Conservation (phyloP, 2,888 invertebrate species). For the Hipparchia semele region DNA sequence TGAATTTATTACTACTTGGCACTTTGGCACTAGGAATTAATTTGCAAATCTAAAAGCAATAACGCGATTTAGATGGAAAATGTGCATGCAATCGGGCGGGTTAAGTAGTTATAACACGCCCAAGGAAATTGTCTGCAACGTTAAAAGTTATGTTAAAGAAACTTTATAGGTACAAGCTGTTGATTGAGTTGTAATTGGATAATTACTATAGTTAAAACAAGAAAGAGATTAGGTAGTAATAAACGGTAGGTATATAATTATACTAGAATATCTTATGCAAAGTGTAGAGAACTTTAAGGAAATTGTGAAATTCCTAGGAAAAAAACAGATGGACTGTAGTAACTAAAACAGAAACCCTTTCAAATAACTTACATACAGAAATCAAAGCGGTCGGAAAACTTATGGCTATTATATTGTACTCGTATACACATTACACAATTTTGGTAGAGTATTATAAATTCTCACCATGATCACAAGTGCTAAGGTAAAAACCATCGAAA, state of each 20-base stretch:
- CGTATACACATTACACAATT: too few relatives aligned
- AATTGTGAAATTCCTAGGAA: too few relatives aligned
- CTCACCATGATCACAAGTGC: too few relatives aligned
- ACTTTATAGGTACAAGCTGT: constrained; percentile 8
- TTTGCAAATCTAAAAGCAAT: constrained; percentile 66
- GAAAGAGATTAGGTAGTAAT: background rate
- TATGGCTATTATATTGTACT: too few relatives aligned
- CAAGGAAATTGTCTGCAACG: constrained; percentile 25
- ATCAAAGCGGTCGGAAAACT: too few relatives aligned
- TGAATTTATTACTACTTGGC: constrained; percentile 30
- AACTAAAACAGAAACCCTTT: too few relatives aligned
- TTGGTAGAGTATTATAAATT: too few relatives aligned
- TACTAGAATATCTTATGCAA: background rate
- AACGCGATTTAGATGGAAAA: constrained; percentile 46
- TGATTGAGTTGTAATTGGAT: constrained; percentile 20
- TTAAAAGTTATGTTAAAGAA: constrained; percentile 18
- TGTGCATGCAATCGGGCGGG: constrained; percentile 23
- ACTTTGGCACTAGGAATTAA: constrained; percentile 53
- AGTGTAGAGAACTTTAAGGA: too few relatives aligned
- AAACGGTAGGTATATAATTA: background rate
- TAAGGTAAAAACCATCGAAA: too few relatives aligned
- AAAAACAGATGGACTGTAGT: too few relatives aligned
- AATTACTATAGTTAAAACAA: constrained; percentile 16
- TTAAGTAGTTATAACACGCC: constrained; percentile 20
- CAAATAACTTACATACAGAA: too few relatives aligned